These are phyloP conservation scores for Albula glossodonta DNA, from an alignment of 2,113 vertebrate species.

Conservation along the genomic window DNA sequence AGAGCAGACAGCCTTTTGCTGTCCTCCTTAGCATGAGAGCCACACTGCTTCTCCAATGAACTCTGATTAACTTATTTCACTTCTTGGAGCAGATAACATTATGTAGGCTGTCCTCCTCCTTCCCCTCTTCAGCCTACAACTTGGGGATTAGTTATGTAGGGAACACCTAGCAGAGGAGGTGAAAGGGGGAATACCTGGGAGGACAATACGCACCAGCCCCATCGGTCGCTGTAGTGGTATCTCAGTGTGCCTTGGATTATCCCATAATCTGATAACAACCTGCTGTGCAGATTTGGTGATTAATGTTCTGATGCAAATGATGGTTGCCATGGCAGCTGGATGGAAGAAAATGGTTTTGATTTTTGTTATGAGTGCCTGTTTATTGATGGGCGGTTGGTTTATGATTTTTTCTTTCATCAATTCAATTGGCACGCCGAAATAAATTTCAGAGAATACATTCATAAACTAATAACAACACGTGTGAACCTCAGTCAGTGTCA, in stretches of 20 bases:
- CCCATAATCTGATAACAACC: constrained; percentile 67
- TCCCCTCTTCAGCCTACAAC: neutral
- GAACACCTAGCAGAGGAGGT: neutral
- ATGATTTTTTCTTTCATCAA: too few relatives aligned
- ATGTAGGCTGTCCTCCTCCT: constrained; percentile 14
- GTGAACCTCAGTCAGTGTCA: too few relatives aligned
- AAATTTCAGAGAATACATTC: too few relatives aligned
- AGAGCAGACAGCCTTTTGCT: constrained; percentile 27
- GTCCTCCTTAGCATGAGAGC: constrained; percentile 22
- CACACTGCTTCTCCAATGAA: constrained; percentile 20
- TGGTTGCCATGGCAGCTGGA: constrained; percentile 60
- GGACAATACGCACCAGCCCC: neutral
- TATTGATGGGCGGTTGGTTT: too few relatives aligned
- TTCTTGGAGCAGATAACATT: constrained; percentile 25
- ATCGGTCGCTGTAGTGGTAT: constrained; percentile 51
- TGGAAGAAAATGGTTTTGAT: constrained; percentile 30
- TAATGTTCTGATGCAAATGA: constrained; percentile 59
- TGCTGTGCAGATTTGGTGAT: constrained; percentile 64
- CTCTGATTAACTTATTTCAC: constrained; percentile 36
- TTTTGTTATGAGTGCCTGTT: neutral
- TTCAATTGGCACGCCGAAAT: too few relatives aligned
- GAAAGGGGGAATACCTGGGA: neutral
- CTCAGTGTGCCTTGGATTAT: constrained; percentile 64
- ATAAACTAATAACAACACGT: too few relatives aligned
- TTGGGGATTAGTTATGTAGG: neutral